These are phyloP conservation scores for Clostera curtula DNA, from an alignment of 2,888 invertebrate species.

Conservation along the genomic window DNA sequence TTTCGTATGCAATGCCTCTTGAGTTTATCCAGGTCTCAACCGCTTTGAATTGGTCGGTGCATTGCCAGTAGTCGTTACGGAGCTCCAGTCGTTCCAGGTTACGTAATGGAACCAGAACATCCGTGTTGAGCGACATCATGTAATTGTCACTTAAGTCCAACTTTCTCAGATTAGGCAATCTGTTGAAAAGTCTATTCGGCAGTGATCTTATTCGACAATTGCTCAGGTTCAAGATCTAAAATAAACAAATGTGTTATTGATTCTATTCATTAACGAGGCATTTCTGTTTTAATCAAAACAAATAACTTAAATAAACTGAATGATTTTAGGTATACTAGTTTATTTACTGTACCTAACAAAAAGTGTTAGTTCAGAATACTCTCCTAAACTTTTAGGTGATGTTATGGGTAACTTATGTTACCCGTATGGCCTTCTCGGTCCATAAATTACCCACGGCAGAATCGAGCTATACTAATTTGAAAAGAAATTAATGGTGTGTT, in stretches of 20 bases:
- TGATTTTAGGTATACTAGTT: no score
- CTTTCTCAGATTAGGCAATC: slow-evolving; percentile 70
- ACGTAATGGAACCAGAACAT: slow-evolving; percentile 59
- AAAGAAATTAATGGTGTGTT: no score
- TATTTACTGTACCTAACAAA: no score
- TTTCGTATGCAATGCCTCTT: slow-evolving; percentile 56
- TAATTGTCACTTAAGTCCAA: slow-evolving; percentile 78
- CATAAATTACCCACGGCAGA: no score
- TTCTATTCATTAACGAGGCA: no score
- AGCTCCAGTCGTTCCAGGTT: slow-evolving; percentile 69
- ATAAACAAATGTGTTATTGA: not conserved
- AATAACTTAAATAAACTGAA: no score
- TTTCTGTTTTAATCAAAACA: no score
- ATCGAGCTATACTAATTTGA: no score
- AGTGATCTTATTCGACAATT: slow-evolving; percentile 75
- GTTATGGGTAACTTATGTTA: no score
- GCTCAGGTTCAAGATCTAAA: slow-evolving; percentile 74
- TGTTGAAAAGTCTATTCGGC: slow-evolving; percentile 63
- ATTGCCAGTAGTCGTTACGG: slow-evolving; percentile 73
- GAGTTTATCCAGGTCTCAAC: slow-evolving; percentile 56
- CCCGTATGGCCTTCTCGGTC: no score
- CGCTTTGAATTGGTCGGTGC: slow-evolving; percentile 59
- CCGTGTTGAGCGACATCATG: slow-evolving; percentile 64
- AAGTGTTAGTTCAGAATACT: no score
- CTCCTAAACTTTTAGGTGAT: no score